Evolutionary conservation across 2,888 invertebrate genomes (phyloP).

Genomic region (Phania funesta): DNA sequence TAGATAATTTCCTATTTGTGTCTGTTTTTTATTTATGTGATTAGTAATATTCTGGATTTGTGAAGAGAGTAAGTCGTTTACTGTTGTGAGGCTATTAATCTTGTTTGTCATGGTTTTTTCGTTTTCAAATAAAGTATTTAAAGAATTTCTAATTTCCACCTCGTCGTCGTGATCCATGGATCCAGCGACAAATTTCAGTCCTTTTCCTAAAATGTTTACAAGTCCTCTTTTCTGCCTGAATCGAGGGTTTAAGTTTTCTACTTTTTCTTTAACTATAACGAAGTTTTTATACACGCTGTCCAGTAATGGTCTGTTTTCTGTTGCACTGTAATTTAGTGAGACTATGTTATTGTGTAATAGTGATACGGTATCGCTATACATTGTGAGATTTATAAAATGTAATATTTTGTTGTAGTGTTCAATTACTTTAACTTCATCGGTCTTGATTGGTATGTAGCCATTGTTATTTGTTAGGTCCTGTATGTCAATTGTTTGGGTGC

Average conservation of each 20-base stretch:
- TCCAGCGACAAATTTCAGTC: neutral
- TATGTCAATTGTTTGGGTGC: neutral
- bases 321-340: neutral
- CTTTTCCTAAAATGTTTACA: neutral
- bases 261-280: neutral
- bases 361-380: neutral
- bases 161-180: neutral
- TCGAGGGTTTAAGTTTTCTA: neutral
- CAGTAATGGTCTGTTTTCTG: neutral
- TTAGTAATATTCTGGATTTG: conserved; percentile 67
- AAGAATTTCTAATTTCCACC: neutral
- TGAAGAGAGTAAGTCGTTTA: neutral
- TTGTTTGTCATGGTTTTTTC: neutral
- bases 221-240: neutral
- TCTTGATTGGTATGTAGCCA: neutral
- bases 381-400: neutral
- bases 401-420: neutral
- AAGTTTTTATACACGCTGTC: no score
- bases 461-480: neutral
- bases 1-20: conserved; percentile 46
- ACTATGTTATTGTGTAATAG: neutral
- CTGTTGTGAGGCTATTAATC: neutral
- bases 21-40: conserved; percentile 65
- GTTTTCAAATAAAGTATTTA: neutral
- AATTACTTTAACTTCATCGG: neutral